phyloP scores from a whole-genome alignment of 2,888 invertebrate species.

The Drosophila mayaguana region DNA sequence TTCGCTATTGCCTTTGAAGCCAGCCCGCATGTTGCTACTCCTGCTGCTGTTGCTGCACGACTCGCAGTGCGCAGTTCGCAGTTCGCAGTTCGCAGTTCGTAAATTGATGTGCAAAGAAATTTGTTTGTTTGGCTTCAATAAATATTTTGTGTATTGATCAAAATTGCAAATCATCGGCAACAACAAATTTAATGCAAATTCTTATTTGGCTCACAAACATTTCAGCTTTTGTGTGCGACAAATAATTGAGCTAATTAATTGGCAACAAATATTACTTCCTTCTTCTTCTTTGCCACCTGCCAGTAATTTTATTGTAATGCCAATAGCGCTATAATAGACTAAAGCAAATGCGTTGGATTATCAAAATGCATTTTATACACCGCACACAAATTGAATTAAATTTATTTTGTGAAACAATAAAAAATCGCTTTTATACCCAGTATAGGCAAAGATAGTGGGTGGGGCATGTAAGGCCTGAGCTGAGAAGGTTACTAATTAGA shows the following conservation, averaged over 20 bases:
- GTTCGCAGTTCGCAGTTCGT: conserved; percentile 29
- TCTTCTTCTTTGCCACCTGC: background rate
- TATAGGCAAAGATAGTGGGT: fast-evolving
- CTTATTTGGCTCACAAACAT: conserved; percentile 32
- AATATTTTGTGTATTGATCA: conserved; percentile 52
- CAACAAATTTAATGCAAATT: conserved; percentile 35
- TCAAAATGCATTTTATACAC: conserved; percentile 32
- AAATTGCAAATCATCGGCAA: conserved; percentile 51
- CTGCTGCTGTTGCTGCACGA: background rate
- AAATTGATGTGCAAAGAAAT: conserved; percentile 45
- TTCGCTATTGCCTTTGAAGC: conserved; percentile 7
- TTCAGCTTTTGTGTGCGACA: conserved; percentile 28
- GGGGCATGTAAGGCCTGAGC: background rate
- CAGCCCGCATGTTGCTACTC: conserved; percentile 15
- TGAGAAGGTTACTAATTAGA: no score
- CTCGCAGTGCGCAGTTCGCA: conserved; percentile 1
- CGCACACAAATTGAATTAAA: conserved; percentile 28
- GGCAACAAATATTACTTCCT: conserved; percentile 9
- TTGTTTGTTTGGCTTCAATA: conserved; percentile 61
- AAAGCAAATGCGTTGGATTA: conserved; percentile 3
- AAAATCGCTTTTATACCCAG: background rate
- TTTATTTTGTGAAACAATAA: background rate
- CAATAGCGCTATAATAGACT: conserved; percentile 17
- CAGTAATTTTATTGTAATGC: conserved; percentile 3
- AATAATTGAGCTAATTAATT: conserved; percentile 57